A percentile compares a stretch with the other conserved stretches of the same genome.
Conservation (phyloP, 1,140 invertebrate species). For the Microplitis demolitor region DNA sequence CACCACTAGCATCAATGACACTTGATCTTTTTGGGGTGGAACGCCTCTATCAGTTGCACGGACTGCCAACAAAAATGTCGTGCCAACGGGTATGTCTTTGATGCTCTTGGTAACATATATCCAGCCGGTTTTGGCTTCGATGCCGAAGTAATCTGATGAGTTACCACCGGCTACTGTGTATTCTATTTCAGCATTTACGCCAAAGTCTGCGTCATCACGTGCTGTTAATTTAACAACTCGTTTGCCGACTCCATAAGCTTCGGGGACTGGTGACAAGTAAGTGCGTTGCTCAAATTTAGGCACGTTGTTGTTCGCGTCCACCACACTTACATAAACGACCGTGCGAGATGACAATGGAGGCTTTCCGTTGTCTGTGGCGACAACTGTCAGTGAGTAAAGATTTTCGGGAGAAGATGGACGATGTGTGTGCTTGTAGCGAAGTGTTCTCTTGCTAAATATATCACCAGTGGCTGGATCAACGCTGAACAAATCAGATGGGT, state of each 20-base stretch:
- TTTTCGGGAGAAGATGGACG: constrained; percentile 84
- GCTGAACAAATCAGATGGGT: constrained; percentile 88
- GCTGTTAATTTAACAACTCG: constrained; percentile 75
- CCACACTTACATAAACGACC: constrained; percentile 83
- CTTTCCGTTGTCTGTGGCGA: constrained; percentile 92
- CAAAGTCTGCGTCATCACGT: constrained; percentile 77
- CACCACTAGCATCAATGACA: constrained; percentile 75
- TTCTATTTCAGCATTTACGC: constrained; percentile 85
- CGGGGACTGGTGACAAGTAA: constrained; percentile 83
- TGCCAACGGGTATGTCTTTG: constrained; percentile 63
- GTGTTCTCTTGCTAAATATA: constrained; percentile 81
- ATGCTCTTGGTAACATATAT: constrained; percentile 72
- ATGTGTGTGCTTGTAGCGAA: constrained; percentile 82
- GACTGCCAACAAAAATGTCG: constrained; percentile 70
- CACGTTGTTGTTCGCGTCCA: constrained; percentile 88
- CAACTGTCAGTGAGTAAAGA: constrained; percentile 79
- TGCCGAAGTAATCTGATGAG: constrained; percentile 75
- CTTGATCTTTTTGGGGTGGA: constrained; percentile 79
- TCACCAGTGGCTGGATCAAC: constrained; percentile 90
- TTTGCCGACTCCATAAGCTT: constrained; percentile 73
- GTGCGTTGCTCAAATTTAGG: constrained; percentile 76
- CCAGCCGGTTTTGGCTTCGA: constrained; percentile 80
- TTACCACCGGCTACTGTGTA: constrained; percentile 81
- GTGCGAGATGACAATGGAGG: constrained; percentile 87
- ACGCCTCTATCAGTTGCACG: constrained; percentile 83